These are phyloP conservation scores for Pecten maximus DNA, from an alignment of 2,888 invertebrate genomes.

Conservation along the genomic window DNA sequence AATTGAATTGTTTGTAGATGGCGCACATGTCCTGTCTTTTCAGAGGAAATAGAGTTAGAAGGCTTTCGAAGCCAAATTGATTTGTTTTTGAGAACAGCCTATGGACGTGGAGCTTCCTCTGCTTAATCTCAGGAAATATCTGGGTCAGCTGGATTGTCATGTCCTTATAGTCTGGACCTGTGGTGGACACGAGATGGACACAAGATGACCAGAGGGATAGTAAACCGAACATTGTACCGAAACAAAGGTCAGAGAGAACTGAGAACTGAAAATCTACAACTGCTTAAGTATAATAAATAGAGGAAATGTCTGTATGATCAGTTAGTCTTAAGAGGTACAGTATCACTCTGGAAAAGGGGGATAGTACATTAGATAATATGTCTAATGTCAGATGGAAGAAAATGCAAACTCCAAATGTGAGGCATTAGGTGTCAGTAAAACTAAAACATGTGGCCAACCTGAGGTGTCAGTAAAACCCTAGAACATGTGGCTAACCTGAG, in stretches of 20 bases:
- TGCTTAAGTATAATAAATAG: background rate
- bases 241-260: background rate
- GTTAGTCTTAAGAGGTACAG: background rate
- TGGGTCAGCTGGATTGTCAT: background rate
- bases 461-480: no score
- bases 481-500: no score
- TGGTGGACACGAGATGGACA: background rate
- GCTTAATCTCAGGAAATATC: background rate
- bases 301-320: background rate
- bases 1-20: conserved; percentile 29
- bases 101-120: background rate
- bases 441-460: no score
- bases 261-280: background rate
- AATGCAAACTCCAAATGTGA: no score
- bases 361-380: no score
- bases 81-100: conserved; percentile 21
- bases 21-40: background rate
- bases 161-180: background rate
- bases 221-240: background rate
- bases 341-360: background rate
- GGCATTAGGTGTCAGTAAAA: no score
- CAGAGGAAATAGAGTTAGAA: conserved; percentile 28
- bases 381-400: no score
- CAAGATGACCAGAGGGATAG: background rate
- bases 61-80: background rate